Evolutionary conservation across 2,888 invertebrate genomes (phyloP).

Genomic region (Drosophila flavopinicola): DNA sequence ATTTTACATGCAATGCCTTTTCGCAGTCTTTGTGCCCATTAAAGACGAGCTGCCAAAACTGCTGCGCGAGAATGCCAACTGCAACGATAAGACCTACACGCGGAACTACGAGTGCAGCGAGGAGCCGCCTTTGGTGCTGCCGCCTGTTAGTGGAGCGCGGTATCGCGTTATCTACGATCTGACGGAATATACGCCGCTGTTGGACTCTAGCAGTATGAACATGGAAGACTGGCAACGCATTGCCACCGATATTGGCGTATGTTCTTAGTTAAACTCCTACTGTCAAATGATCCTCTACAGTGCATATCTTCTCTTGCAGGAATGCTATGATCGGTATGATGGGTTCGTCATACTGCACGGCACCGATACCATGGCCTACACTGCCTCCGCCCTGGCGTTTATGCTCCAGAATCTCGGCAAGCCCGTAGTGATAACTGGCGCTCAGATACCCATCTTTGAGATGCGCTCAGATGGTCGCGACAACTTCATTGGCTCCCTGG

Average conservation of each 20-base stretch:
- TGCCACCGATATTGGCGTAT: conserved; percentile 93
- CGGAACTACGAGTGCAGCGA: conserved; percentile 85
- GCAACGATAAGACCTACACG: conserved; percentile 90
- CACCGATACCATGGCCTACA: conserved; percentile 97
- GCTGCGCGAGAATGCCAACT: conserved; percentile 89
- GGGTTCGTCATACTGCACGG: conserved; percentile 98
- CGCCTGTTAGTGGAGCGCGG: conserved; percentile 85
- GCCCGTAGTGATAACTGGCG: conserved; percentile 95
- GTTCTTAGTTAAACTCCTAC: conserved; percentile 6
- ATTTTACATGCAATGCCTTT: too few species aligned
- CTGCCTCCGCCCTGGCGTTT: conserved; percentile 97
- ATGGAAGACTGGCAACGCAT: conserved; percentile 94
- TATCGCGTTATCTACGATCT: conserved; percentile 90
- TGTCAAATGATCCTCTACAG: too few species aligned
- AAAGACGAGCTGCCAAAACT: conserved; percentile 72
- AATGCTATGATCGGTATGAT: conserved; percentile 91
- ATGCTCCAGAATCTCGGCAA: conserved; percentile 98
- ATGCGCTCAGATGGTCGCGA: conserved; percentile 96
- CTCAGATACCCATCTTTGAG: conserved; percentile 97
- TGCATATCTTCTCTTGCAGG: conserved; percentile 85
- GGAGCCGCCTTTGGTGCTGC: conserved; percentile 86
- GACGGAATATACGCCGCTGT: conserved; percentile 92
- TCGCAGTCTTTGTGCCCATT: conserved; percentile 87
- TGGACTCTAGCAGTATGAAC: conserved; percentile 97
- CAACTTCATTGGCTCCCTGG: conserved; percentile 94